Evolutionary conservation across 2,797 vertebrate species (phyloP).

Genomic region (Acipenser transmontanus): DNA sequence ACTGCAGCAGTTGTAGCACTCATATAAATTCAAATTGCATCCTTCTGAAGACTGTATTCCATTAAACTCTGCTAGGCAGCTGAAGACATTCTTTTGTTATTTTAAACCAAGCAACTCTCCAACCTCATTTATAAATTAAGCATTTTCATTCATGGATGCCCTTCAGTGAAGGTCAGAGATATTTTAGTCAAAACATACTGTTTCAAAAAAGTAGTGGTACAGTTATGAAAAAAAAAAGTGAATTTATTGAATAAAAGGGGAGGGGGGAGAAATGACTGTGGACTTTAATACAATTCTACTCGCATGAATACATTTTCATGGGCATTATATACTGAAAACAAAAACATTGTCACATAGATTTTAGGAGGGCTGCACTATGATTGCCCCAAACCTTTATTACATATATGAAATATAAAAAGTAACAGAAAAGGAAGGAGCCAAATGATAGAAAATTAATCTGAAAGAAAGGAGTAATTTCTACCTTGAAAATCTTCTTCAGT

Average conservation of each 20-base stretch:
- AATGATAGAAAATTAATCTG: too few species aligned
- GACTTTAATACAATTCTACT: constrained; percentile 23
- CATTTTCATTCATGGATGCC: constrained; percentile 19
- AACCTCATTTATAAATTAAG: constrained; percentile 23
- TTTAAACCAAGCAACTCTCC: constrained; percentile 8
- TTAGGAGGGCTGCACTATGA: too few species aligned
- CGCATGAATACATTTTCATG: constrained; percentile 25
- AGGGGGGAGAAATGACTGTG: constrained; percentile 21
- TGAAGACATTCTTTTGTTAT: constrained; percentile 8
- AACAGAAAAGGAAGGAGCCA: too few species aligned
- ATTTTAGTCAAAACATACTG: constrained; percentile 21
- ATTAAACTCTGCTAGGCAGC: neutral
- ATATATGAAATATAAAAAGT: too few species aligned
- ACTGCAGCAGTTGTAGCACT: neutral
- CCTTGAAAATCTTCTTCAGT: constrained; percentile 40
- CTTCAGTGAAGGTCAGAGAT: constrained; percentile 26
- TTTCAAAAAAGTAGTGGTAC: constrained; percentile 9
- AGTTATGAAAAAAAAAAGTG: neutral
- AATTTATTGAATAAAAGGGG: constrained; percentile 10
- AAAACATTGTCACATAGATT: too few species aligned
- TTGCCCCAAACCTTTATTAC: too few species aligned
- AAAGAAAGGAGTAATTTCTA: constrained; percentile 26
- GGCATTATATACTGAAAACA: constrained; percentile 16
- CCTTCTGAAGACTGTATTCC: neutral
- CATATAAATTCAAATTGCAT: constrained; percentile 1